Conservation (phyloP, 2,797 vertebrate species). For the Chelon auratus region DNA sequence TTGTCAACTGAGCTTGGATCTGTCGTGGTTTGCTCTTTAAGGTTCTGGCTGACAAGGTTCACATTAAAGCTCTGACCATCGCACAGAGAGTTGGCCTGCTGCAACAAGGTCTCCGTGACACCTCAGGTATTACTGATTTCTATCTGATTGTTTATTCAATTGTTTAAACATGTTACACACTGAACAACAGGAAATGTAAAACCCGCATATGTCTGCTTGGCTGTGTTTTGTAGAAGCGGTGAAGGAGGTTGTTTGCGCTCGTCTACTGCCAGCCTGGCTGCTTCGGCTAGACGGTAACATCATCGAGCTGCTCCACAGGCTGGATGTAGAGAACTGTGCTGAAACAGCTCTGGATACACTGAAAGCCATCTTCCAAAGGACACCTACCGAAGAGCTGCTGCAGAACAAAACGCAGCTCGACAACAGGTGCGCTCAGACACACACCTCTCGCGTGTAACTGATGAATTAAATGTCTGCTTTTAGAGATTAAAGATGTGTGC, state of each 20-base stretch:
- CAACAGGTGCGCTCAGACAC: constrained; percentile 81
- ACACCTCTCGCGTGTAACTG: background rate
- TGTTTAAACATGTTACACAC: no score
- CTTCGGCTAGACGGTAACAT: constrained; percentile 86
- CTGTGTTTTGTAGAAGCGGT: constrained; percentile 84
- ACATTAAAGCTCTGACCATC: constrained; percentile 92
- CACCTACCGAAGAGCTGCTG: constrained; percentile 81
- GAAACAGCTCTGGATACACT: constrained; percentile 87
- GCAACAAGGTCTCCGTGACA: constrained; percentile 92
- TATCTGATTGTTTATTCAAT: background rate
- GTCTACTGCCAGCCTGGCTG: constrained; percentile 92
- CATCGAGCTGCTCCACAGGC: constrained; percentile 90
- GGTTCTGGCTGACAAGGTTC: constrained; percentile 96
- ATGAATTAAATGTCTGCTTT: background rate
- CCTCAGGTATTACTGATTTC: constrained; percentile 86
- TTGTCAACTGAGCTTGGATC: background rate
- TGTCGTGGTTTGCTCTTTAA: constrained; percentile 64
- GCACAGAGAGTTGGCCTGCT: constrained; percentile 94
- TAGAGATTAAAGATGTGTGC: background rate
- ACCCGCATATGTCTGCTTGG: background rate
- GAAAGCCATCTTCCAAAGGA: constrained; percentile 85
- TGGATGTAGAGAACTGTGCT: constrained; percentile 95
- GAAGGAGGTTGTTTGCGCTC: constrained; percentile 86
- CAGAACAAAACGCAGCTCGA: constrained; percentile 82
- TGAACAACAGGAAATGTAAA: background rate